phyloP scores from a whole-genome alignment of 2,797 vertebrate genomes.

The Ciconia nigra region DNA sequence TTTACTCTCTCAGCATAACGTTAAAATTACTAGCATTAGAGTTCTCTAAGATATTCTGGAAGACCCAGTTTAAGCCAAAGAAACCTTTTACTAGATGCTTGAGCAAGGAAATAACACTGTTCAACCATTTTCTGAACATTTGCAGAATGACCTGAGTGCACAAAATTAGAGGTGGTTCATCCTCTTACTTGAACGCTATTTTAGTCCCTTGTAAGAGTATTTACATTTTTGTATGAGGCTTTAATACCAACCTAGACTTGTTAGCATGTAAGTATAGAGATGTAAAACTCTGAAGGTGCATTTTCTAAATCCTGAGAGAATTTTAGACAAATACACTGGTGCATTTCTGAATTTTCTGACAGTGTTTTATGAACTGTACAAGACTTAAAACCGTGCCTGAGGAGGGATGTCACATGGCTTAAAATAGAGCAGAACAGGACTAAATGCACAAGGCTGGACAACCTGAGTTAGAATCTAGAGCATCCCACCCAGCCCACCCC shows the following conservation, averaged over 20 bases:
- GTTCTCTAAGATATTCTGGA: not conserved
- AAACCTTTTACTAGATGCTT: not conserved
- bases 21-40: not conserved
- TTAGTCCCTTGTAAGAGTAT: not conserved
- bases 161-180: not conserved
- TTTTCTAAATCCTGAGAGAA: not conserved
- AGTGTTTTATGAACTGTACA: not conserved
- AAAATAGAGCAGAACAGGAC: not conserved
- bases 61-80: not conserved
- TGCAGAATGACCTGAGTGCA: not conserved
- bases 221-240: not conserved
- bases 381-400: not conserved
- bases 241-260: not conserved
- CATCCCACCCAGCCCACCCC: not conserved
- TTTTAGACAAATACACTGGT: not conserved
- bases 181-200: not conserved
- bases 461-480: not conserved
- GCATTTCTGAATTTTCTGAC: not conserved
- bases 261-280: not conserved
- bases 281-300: not conserved
- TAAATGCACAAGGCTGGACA: not conserved
- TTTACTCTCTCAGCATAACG: not conserved
- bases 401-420: not conserved
- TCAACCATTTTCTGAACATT: constrained; percentile 3
- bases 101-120: not conserved